Evolutionary conservation across 2,797 vertebrate species (phyloP).

Genomic region (Fistularia tabacaria): DNA sequence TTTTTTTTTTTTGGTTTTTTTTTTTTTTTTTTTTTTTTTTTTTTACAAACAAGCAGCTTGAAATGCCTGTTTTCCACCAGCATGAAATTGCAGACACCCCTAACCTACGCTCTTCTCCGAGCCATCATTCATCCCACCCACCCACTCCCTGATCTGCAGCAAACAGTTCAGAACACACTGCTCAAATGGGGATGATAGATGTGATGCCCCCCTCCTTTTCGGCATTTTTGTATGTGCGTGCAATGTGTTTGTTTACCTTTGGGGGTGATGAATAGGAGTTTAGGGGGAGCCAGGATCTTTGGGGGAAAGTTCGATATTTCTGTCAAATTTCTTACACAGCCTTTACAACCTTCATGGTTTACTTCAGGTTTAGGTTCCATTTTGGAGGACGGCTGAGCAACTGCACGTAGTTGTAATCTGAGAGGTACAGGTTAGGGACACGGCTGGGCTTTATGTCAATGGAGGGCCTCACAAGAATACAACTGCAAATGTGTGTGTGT

Average conservation of each 20-base stretch:
- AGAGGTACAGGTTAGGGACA: not conserved
- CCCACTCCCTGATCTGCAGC: constrained; percentile 64
- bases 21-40: constrained; percentile 15
- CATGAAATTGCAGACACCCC: constrained; percentile 74
- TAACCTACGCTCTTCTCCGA: constrained; percentile 74
- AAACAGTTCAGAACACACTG: constrained; percentile 64
- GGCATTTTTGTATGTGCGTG: constrained; percentile 19
- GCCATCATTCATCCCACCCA: constrained; percentile 72
- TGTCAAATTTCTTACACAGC: too few relatives aligned
- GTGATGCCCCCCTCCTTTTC: constrained; percentile 60
- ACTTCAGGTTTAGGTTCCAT: too few relatives aligned
- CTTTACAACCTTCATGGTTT: too few relatives aligned
- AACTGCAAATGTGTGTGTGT: constrained; percentile 15
- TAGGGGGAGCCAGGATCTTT: too few relatives aligned
- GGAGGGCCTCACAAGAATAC: constrained; percentile 8
- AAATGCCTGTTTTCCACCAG: constrained; percentile 53
- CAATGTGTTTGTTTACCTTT: constrained; percentile 11
- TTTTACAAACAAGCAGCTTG: constrained; percentile 51
- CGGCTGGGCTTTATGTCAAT: not conserved
- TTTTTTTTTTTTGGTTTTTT: not conserved
- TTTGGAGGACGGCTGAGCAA: too few relatives aligned
- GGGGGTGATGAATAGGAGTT: not conserved
- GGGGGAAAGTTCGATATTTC: too few relatives aligned
- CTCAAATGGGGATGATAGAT: constrained; percentile 72
- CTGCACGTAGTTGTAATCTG: too few relatives aligned